phyloP scores from a whole-genome alignment of 1,140 invertebrate genomes.

The Chelonus insularis region DNA sequence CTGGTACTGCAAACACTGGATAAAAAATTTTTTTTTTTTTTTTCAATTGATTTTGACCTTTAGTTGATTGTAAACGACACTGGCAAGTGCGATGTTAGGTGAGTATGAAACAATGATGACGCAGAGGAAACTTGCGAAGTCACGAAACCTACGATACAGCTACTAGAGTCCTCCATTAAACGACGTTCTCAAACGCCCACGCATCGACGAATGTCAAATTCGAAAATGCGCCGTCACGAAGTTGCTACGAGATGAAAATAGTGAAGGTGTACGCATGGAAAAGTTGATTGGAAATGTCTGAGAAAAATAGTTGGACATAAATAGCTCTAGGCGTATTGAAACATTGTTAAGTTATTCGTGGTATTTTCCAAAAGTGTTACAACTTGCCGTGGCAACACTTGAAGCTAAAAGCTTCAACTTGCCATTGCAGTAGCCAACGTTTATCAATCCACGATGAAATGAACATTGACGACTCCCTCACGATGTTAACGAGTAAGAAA shows the following conservation, averaged over 20 bases:
- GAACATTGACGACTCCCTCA: conserved; percentile 5
- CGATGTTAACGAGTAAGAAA: background rate
- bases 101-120: background rate
- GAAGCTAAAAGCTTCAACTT: background rate
- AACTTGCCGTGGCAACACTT: background rate
- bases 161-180: conserved; percentile 43
- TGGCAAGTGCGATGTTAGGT: background rate
- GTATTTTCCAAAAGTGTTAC: background rate
- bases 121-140: conserved; percentile 43
- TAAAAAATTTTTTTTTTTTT: background rate
- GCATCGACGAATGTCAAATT: conserved; percentile 37
- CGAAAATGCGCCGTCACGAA: conserved; percentile 30
- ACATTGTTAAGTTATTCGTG: background rate
- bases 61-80: background rate
- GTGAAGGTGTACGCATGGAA: background rate
- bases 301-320: background rate
- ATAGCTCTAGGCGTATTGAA: background rate
- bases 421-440: background rate
- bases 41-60: background rate
- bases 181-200: conserved; percentile 42
- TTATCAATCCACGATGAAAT: background rate
- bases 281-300: background rate
- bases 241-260: background rate
- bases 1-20: conserved; percentile 25
- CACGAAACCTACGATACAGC: conserved; percentile 36